phyloP scores from a whole-genome alignment of 2,888 invertebrate species.

The Acleris emargana region DNA sequence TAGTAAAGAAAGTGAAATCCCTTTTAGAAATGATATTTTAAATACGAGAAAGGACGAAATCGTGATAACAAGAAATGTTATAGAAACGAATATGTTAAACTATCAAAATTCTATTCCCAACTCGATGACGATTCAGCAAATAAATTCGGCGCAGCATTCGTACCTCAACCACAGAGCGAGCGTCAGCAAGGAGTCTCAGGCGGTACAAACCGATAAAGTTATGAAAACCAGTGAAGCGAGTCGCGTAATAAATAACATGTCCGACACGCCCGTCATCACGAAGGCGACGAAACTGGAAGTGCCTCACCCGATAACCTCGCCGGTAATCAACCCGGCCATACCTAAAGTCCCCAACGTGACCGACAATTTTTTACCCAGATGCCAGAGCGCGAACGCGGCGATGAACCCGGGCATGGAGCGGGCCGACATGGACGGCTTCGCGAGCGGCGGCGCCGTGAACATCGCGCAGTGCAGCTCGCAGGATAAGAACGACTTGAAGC shows the following conservation, averaged over 20 bases:
- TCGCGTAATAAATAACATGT: slow-evolving; percentile 57
- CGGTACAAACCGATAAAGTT: slow-evolving; percentile 71
- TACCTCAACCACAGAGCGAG: slow-evolving; percentile 67
- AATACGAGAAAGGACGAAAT: slow-evolving; percentile 71
- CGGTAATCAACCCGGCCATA: slow-evolving; percentile 75
- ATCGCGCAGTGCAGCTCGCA: slow-evolving; percentile 60
- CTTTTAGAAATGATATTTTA: slow-evolving; percentile 66
- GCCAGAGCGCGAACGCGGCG: slow-evolving; percentile 76
- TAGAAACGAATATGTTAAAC: slow-evolving; percentile 65
- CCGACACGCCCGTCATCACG: slow-evolving; percentile 67
- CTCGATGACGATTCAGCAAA: slow-evolving; percentile 76
- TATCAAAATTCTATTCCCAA: slow-evolving; percentile 67
- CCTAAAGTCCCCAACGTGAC: slow-evolving; percentile 74
- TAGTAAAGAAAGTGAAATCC: slow-evolving; percentile 66
- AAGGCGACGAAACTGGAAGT: slow-evolving; percentile 76
- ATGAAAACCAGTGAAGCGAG: slow-evolving; percentile 65
- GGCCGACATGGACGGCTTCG: slow-evolving; percentile 64
- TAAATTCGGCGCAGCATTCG: slow-evolving; percentile 67
- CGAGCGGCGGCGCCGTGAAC: slow-evolving; percentile 65
- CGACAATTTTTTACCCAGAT: slow-evolving; percentile 75
- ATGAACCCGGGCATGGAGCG: slow-evolving; percentile 71
- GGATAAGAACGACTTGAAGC: slow-evolving; percentile 68
- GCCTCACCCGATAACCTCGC: slow-evolving; percentile 78
- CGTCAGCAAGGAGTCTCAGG: slow-evolving; percentile 70
- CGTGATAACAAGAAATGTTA: slow-evolving; percentile 68